phyloP scores from a whole-genome alignment of 2,888 invertebrate genomes.

The Aplocera efformata region DNA sequence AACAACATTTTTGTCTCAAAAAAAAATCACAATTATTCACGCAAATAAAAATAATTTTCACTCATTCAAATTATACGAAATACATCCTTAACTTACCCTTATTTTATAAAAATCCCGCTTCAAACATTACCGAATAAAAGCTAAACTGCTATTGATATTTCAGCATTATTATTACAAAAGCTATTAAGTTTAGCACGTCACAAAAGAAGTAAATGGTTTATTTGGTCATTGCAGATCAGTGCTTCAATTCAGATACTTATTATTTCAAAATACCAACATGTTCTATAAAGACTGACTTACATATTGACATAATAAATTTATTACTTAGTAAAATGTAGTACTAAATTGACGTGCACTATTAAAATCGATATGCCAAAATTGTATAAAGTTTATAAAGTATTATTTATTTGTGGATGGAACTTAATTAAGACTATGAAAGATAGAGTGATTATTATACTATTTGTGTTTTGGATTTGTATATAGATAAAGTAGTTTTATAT shows the following conservation, averaged over 20 bases:
- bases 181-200: not conserved
- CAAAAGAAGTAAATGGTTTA: conserved; percentile 1
- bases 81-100: not conserved
- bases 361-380: conserved; percentile 11
- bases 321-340: conserved; percentile 1
- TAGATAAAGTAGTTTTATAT: not conserved
- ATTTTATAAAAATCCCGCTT: conserved; percentile 3
- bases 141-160: not conserved
- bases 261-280: not conserved
- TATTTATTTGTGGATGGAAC: conserved; percentile 7
- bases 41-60: conserved; percentile 20
- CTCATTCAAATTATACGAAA: conserved; percentile 9
- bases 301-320: not conserved
- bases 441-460: not conserved
- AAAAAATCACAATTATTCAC: conserved; percentile 42
- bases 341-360: conserved; percentile 6
- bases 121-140: not conserved
- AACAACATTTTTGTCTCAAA: conserved; percentile 46
- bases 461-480: conserved; percentile 2
- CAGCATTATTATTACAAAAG: conserved; percentile 4
- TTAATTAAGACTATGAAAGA: not conserved
- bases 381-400: not conserved
- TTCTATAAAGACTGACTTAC: not conserved
- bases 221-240: conserved; percentile 17
- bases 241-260: conserved; percentile 3